These are phyloP conservation scores for Germaria angustata DNA, from an alignment of 2,888 invertebrate genomes.

Conservation along the genomic window DNA sequence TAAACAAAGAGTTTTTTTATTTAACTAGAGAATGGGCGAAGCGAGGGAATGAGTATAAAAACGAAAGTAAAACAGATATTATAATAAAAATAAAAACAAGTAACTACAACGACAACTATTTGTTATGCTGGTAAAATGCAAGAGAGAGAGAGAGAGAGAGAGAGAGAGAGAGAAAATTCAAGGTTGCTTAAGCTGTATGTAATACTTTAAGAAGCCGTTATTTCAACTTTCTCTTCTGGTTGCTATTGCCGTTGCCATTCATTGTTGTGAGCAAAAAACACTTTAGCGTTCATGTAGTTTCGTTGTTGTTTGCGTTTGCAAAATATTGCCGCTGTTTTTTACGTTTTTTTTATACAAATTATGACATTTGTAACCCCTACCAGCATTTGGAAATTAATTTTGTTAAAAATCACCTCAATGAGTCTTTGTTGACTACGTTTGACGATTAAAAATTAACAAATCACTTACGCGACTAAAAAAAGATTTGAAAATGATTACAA, in stretches of 20 bases:
- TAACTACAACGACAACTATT: background rate
- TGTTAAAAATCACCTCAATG: no score
- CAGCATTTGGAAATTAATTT: no score
- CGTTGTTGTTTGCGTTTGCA: background rate
- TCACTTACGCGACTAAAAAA: no score
- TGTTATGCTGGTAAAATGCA: background rate
- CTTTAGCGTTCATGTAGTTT: background rate
- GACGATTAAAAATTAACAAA: no score
- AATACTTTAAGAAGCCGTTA: constrained; percentile 28
- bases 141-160: constrained; percentile 2
- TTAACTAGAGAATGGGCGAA: constrained; percentile 2
- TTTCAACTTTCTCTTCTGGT: background rate
- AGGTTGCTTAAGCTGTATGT: constrained; percentile 33
- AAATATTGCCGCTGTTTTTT: background rate
- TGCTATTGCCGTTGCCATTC: background rate
- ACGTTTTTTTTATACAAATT: constrained; percentile 59
- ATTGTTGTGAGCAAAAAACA: background rate
- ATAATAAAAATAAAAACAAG: background rate
- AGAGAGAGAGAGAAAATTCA: constrained; percentile 39
- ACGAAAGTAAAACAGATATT: background rate
- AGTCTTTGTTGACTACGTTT: no score
- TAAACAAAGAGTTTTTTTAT: background rate
- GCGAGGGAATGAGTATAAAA: background rate
- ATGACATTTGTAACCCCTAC: constrained; percentile 55
- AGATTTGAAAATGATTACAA: no score